Percentiles rank a stretch among this genome's conserved stretches.
phyloP scores from a whole-genome alignment of 2,797 vertebrate species.

The Gambusia yucatana region DNA sequence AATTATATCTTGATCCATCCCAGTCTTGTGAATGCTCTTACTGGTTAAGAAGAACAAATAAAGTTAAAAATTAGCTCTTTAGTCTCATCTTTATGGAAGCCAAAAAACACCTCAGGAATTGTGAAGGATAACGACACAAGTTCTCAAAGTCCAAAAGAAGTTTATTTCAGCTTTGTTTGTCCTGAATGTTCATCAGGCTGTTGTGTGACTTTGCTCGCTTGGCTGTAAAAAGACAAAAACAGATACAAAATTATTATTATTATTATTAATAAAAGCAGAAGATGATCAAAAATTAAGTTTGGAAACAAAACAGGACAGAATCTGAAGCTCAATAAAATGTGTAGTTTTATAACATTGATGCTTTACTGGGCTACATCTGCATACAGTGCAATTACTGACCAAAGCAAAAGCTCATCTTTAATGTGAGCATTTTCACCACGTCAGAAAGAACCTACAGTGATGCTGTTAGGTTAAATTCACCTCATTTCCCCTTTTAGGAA shows the following conservation, averaged over 20 bases:
- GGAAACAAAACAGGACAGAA: not conserved
- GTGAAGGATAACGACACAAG: conserved; percentile 1
- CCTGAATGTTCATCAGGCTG: conserved; percentile 91
- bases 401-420: not conserved
- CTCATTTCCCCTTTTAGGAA: not conserved
- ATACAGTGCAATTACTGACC: not conserved
- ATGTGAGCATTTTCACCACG: not conserved
- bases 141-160: not conserved
- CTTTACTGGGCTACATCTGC: not conserved
- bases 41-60: conserved; percentile 7
- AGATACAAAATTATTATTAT: conserved; percentile 1
- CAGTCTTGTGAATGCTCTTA: conserved; percentile 28
- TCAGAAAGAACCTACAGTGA: not conserved
- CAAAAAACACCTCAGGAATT: conserved; percentile 23
- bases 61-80: not conserved
- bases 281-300: not conserved
- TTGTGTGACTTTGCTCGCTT: conserved; percentile 90
- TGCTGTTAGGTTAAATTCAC: not conserved
- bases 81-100: conserved; percentile 13
- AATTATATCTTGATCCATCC: conserved; percentile 3
- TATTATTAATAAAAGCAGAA: not conserved
- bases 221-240: conserved; percentile 80
- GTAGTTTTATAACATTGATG: not conserved
- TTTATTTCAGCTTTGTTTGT: conserved; percentile 88
- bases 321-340: not conserved